Evolutionary conservation across 1,140 invertebrate species (phyloP), one percentile per base, ranked within the genome.

Genomic region (Babylonia areolata): DNA sequence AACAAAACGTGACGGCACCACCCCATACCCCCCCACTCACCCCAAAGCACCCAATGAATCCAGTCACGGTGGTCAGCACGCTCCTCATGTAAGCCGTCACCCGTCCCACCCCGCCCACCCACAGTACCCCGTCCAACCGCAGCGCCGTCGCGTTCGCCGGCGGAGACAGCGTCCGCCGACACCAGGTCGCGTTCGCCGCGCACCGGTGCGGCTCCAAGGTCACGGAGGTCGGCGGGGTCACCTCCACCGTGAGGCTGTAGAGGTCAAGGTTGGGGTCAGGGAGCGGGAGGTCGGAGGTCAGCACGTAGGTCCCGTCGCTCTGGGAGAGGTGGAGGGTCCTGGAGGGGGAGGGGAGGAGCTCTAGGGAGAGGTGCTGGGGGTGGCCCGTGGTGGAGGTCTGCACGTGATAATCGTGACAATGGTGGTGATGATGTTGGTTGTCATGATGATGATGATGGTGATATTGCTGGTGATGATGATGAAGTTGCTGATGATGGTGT

Each of bases 21-120:
- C n/a, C 46, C 46, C 46, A 12, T 51, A 12, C 5, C 9, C 46
- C 46, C 17, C 9, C 46, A 80, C 87, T 84, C 89, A 92, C 91
- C 86, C 91, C 90, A 39, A 92, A 64, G 86, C 91, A 92, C 40
- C 91, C 91, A 58, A 58, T 84, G 81, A 90, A 91, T 6, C 88
- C 88, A 23, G 77, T 80, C 23, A 77, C 42, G 20, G 81, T 82
- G 9, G 31, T 87, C 28, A 89, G 39, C 39, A 87, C 87, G 64
- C 87, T 90, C 31, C 89, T 58, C 40, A 89, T 88, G 84, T 88
- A 92, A 5, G 90, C 78, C 11, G 90, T 92, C n/a, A 88, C 78
- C 20, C 46, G 20, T 12, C 80, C 39, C 42, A 91, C 80, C 2
- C 89, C 88, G 35, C 91, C 91, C 31, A 91, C 35, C 42, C 87